Base-by-base conservation (phyloP, 1,140 invertebrate genomes). In the Mizuhopecten yessoensis region DNA sequence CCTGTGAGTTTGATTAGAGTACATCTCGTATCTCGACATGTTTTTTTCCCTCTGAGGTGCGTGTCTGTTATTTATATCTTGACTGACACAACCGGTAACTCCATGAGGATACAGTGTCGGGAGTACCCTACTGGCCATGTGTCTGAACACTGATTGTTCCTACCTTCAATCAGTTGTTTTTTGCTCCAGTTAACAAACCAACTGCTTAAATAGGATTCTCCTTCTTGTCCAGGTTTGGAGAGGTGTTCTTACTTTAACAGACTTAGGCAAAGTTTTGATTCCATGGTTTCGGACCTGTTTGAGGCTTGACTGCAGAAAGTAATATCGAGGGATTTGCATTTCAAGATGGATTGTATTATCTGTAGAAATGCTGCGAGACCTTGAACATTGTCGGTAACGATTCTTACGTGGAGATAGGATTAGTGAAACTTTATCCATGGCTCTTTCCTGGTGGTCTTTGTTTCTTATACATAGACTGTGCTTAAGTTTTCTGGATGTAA, bases 1-100 rank as follows among this genome's bases (percentile, higher is more conserved):
- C 11, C 57, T n/a, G 57, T 75, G 57, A 75, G n/a, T 75, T 29
- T 75, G 57, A 75, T 45, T 45, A 45, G 57, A 75, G 57, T 75
- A 75, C 57, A 45, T 17, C 17, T 75, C 29, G 9, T 75, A 75
- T n/a, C 57, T n/a, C 5, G 57, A 75, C n/a, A 29, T 75, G 57
- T 17, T 75, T 29, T 29, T 29, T 29, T 9, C 23, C 17, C 3
- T 0, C n/a, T 3, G 57, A 75, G 57, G n/a, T 29, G 57, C 57
- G n/a, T 75, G 57, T 75, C 23, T 75, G 57, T 75, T 75, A 29
- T n/a, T 75, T 75, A 29, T 75, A 75, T 75, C 57, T 75, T 2
- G 23, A n/a, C 15, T 57, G 36, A 57, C 45, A 57, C 45, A 57
- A 57, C 17, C 57, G n/a, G n/a, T 75, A 75, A n/a, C 57, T 75